Percentiles rank a stretch among this genome's conserved stretches.
Conservation (phyloP, 1,140 invertebrate species). For the Drosophila santomea region DNA sequence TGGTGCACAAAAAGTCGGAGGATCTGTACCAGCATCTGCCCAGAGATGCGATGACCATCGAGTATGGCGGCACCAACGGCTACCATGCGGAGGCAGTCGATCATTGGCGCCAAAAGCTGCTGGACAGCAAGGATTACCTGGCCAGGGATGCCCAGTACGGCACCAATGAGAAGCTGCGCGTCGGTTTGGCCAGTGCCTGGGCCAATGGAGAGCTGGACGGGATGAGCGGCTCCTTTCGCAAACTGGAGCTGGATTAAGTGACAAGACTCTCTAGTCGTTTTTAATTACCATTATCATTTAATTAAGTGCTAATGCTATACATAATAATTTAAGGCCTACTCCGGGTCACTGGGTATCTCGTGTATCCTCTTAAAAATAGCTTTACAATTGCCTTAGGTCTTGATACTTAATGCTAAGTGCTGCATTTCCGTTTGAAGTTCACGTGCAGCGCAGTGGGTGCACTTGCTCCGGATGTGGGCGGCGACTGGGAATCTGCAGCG, state of each 20-base stretch:
- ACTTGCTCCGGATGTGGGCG: conserved; percentile 8
- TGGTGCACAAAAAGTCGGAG: conserved; percentile 85
- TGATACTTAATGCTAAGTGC: conserved; percentile 53
- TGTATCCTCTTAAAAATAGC: conserved; percentile 70
- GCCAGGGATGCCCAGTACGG: conserved; percentile 86
- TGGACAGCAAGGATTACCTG: conserved; percentile 85
- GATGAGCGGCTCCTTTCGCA: conserved; percentile 86
- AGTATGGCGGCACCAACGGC: conserved; percentile 86
- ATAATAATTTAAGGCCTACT: conserved; percentile 59
- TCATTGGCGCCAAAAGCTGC: conserved; percentile 85
- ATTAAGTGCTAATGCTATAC: conserved; percentile 63
- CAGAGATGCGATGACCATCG: conserved; percentile 86
- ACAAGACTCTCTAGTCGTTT: conserved; percentile 9
- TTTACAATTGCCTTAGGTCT: conserved; percentile 64
- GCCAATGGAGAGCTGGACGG: conserved; percentile 63
- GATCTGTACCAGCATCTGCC: conserved; percentile 85
- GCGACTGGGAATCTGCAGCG: conserved; percentile 26
- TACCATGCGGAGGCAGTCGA: conserved; percentile 85
- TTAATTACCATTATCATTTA: conserved; percentile 47
- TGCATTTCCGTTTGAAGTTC: conserved; percentile 80
- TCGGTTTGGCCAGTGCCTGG: conserved; percentile 59
- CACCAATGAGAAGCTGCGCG: conserved; percentile 86
- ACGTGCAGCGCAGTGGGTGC: conserved; percentile 56
- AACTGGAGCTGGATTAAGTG: conserved; percentile 71
- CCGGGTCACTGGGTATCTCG: conserved; percentile 70